phyloP scores from a whole-genome alignment of 1,140 invertebrate species.

The Xylocopa sonorina region DNA sequence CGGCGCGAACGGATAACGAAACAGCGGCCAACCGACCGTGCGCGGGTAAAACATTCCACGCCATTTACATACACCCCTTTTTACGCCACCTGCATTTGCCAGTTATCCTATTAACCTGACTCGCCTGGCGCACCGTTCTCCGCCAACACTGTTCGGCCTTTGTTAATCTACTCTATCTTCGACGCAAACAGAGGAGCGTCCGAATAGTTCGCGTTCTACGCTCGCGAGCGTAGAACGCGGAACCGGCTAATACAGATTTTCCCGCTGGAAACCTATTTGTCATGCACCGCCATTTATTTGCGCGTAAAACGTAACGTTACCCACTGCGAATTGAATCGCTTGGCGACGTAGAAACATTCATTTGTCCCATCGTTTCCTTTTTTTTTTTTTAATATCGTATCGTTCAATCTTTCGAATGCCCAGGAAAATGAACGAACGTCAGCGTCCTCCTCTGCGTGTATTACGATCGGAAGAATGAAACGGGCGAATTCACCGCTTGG shows the following conservation, averaged over 20 bases:
- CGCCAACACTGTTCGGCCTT: constrained; percentile 1
- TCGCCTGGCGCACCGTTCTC: background rate
- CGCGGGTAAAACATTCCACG: constrained; percentile 31
- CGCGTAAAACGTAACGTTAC: background rate
- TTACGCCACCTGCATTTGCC: constrained; percentile 34
- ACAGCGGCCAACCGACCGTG: background rate
- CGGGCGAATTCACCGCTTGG: constrained; percentile 17
- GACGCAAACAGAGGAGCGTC: constrained; percentile 23
- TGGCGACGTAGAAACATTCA: background rate
- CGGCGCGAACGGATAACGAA: constrained; percentile 33
- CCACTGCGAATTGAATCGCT: background rate
- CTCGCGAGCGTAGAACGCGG: background rate
- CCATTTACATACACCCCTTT: constrained; percentile 40
- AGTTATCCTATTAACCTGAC: constrained; percentile 35
- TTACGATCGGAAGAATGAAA: constrained; percentile 28
- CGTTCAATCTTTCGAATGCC: background rate
- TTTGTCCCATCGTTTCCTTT: background rate
- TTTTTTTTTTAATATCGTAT: background rate
- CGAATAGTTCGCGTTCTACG: background rate
- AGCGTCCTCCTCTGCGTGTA: constrained; percentile 7
- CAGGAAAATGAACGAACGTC: background rate
- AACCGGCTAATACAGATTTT: background rate
- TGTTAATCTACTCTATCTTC: constrained; percentile 35
- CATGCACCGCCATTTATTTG: background rate
- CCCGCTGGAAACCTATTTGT: background rate